Percentiles rank a stretch among this genome's conserved stretches.
Evolutionary conservation across 53 echinoderm and acorn worm species (phyloP).

Genomic region (Arbacia lixula): DNA sequence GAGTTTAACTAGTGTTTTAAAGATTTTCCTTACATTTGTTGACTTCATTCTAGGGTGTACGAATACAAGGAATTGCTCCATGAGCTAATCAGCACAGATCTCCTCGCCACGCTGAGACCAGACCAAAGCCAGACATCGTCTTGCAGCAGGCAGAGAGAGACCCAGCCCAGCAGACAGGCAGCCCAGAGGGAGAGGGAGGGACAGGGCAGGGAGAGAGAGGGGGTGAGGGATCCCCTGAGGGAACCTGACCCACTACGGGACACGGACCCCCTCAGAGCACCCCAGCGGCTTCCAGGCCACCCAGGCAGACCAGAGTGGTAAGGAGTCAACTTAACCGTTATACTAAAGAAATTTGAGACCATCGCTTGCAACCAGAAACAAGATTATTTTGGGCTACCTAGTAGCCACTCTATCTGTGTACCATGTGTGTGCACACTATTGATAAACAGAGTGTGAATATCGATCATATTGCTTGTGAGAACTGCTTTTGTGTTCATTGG

Average conservation of each 20-base stretch:
- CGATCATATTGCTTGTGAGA: too few species aligned
- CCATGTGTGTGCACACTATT: too few species aligned
- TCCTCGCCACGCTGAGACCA: constrained; percentile 57
- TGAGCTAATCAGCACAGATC: constrained; percentile 57
- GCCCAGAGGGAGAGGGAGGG: constrained; percentile 25
- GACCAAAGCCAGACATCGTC: constrained; percentile 1
- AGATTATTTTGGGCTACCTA: too few species aligned
- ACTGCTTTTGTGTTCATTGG: too few species aligned
- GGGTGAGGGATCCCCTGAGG: constrained; percentile 33
- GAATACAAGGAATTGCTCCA: constrained; percentile 67
- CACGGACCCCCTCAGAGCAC: constrained; percentile 81
- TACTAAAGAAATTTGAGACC: too few species aligned
- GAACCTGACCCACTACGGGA: constrained; percentile 43
- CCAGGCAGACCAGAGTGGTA: constrained; percentile 77
- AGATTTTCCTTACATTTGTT: not conserved
- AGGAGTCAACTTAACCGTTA: too few species aligned
- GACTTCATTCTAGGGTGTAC: constrained; percentile 59
- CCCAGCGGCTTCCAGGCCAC: constrained; percentile 66
- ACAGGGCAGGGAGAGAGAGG: constrained; percentile 41
- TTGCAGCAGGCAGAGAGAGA: constrained; percentile 1
- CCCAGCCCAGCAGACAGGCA: constrained; percentile 31
- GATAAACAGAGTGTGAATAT: too few species aligned
- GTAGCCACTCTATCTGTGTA: too few species aligned
- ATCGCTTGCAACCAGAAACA: too few species aligned
- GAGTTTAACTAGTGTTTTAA: too few species aligned